A percentile compares a stretch with the other conserved stretches of the same genome.
phyloP scores from a whole-genome alignment of 2,888 invertebrate species.

The Calameuta pallipes region DNA sequence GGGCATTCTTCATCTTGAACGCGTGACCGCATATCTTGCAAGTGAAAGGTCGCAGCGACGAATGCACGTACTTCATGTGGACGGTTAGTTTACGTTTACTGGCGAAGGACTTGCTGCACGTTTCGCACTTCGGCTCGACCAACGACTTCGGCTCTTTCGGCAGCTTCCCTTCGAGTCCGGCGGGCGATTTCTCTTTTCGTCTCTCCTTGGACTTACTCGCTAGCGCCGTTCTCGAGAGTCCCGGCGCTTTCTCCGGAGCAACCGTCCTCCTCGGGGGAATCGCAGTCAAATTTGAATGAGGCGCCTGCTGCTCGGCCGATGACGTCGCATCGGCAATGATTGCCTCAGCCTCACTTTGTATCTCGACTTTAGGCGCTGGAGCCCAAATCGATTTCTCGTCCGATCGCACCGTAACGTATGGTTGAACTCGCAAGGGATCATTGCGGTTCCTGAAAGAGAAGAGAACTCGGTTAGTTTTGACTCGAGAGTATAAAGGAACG shows the following conservation, averaged over 20 bases:
- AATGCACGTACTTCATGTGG: constrained; percentile 17
- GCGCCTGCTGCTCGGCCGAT: no score
- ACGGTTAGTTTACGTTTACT: constrained; percentile 18
- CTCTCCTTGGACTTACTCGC: not conserved
- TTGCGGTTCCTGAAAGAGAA: constrained; percentile 8
- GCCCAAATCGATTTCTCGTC: constrained; percentile 10
- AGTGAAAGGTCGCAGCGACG: constrained; percentile 17
- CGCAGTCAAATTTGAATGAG: no score
- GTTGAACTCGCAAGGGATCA: constrained; percentile 9
- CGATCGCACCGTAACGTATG: constrained; percentile 10
- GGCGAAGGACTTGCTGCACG: constrained; percentile 17
- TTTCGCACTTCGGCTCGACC: constrained; percentile 9
- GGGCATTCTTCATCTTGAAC: constrained; percentile 26
- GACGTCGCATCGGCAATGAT: no score
- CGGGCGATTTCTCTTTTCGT: not conserved
- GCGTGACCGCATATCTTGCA: constrained; percentile 24
- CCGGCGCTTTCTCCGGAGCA: not conserved
- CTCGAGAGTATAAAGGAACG: no score
- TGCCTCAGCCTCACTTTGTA: constrained; percentile 6
- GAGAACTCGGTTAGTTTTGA: constrained; percentile 5
- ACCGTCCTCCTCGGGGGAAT: not conserved
- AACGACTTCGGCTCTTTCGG: not conserved
- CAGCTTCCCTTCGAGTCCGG: not conserved
- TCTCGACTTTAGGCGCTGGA: constrained; percentile 10
- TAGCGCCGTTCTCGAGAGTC: not conserved